A percentile compares a stretch with the other conserved stretches of the same genome.
Evolutionary conservation across 2,888 invertebrate genomes (phyloP).

Genomic region (Caenorhabditis imperialis): DNA sequence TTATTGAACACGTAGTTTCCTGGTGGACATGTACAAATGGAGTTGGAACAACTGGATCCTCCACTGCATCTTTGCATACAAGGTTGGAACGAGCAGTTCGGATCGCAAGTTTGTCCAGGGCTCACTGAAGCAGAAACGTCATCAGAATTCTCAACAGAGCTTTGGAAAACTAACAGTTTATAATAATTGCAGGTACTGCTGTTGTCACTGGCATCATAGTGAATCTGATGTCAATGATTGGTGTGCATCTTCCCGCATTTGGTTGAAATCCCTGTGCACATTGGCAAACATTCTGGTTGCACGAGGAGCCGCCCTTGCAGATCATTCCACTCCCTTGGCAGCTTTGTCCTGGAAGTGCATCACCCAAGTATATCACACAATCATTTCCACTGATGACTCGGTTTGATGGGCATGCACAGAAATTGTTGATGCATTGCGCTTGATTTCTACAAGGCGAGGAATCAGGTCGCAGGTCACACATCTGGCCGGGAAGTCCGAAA

Average conservation of each 20-base stretch:
- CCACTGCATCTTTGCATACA: conserved; percentile 66
- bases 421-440: conserved; percentile 60
- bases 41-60: conserved; percentile 71
- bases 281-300: conserved; percentile 52
- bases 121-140: conserved; percentile 56
- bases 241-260: conserved; percentile 33
- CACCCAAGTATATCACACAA: conserved; percentile 59
- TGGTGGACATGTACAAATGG: conserved; percentile 71
- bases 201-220: conserved; percentile 41
- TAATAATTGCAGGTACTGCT: conserved; percentile 20
- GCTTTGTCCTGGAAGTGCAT: conserved; percentile 66
- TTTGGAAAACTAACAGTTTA: conserved; percentile 26
- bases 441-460: conserved; percentile 61
- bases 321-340: conserved; percentile 58
- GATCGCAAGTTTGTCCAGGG: conserved; percentile 72
- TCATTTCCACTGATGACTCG: conserved; percentile 49
- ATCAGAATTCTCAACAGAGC: not conserved
- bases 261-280: conserved; percentile 50
- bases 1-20: conserved; percentile 53
- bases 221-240: conserved; percentile 39
- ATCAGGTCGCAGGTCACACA: conserved; percentile 60
- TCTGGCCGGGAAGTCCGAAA: conserved; percentile 60
- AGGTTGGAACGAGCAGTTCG: conserved; percentile 66
- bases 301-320: conserved; percentile 60
- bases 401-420: conserved; percentile 65